These are phyloP conservation scores for Pharmacophagus antenor DNA, from an alignment of 2,888 invertebrate genomes.

Conservation along the genomic window DNA sequence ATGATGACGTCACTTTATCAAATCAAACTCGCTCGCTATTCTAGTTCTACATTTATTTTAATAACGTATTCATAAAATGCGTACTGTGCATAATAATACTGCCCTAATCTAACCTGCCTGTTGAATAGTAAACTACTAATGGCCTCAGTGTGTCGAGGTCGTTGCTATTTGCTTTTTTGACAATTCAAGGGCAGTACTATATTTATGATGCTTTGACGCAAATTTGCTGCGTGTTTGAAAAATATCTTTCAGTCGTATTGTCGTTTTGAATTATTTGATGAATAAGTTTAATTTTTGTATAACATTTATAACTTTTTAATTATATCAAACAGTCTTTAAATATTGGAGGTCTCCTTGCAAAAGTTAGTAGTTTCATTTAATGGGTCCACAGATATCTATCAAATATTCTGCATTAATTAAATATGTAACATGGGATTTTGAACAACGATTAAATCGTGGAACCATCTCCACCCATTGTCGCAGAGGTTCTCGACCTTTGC, in stretches of 20 bases:
- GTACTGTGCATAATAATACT: constrained; percentile 64
- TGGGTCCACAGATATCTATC: too few species aligned
- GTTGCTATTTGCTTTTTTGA: constrained; percentile 73
- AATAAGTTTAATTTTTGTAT: neutral
- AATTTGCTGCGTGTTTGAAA: constrained; percentile 13
- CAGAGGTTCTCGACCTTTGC: constrained; percentile 63
- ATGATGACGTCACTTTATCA: constrained; percentile 68
- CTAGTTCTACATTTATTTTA: constrained; percentile 65
- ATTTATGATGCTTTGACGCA: constrained; percentile 32
- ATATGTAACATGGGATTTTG: constrained; percentile 34
- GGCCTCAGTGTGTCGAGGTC: constrained; percentile 70
- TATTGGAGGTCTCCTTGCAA: neutral
- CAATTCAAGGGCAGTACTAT: constrained; percentile 66
- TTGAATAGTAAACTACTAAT: constrained; percentile 63
- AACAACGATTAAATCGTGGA: constrained; percentile 51
- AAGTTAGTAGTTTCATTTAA: neutral
- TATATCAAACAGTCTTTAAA: neutral
- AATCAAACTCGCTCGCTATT: constrained; percentile 66
- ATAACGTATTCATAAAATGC: constrained; percentile 63
- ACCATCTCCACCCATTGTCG: constrained; percentile 58
- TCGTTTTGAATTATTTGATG: neutral
- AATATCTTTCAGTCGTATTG: neutral
- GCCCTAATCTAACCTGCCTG: constrained; percentile 74
- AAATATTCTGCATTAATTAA: constrained; percentile 17
- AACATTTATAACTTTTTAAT: too few species aligned